Conservation (phyloP, 2,888 invertebrate genomes). For the Hipparchia sbordonii region DNA sequence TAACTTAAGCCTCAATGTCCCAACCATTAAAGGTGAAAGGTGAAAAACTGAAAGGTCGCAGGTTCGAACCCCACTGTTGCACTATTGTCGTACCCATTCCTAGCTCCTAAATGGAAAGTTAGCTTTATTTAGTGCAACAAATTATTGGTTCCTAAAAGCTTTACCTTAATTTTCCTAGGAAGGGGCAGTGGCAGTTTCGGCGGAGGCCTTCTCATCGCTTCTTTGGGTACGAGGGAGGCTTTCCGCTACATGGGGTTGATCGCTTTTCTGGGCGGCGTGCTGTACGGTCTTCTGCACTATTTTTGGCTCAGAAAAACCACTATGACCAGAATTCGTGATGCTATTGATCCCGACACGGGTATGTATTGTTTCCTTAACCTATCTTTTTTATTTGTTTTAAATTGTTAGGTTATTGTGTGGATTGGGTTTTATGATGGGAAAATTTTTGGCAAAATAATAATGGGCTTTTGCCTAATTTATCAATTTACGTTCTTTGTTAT, state of each 20-base stretch:
- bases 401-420: not conserved
- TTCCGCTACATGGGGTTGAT: conserved; percentile 91
- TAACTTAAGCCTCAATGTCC: no score
- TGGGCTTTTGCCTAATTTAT: no score
- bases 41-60: no score
- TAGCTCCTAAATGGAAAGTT: no score
- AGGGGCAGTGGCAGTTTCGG: conserved; percentile 90
- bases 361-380: conserved; percentile 27
- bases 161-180: conserved; percentile 5
- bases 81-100: no score
- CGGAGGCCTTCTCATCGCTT: conserved; percentile 89
- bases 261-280: conserved; percentile 87
- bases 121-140: not conserved
- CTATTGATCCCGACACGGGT: conserved; percentile 74
- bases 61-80: no score
- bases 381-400: not conserved
- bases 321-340: conserved; percentile 68
- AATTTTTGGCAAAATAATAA: no score
- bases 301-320: conserved; percentile 87
- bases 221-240: conserved; percentile 88
- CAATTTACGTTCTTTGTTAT: no score
- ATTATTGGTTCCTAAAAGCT: not conserved
- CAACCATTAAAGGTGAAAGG: no score
- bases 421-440: no score
- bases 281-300: conserved; percentile 87